Conservation (phyloP, 2,797 vertebrate species). For the Astyanax mexicanus region DNA sequence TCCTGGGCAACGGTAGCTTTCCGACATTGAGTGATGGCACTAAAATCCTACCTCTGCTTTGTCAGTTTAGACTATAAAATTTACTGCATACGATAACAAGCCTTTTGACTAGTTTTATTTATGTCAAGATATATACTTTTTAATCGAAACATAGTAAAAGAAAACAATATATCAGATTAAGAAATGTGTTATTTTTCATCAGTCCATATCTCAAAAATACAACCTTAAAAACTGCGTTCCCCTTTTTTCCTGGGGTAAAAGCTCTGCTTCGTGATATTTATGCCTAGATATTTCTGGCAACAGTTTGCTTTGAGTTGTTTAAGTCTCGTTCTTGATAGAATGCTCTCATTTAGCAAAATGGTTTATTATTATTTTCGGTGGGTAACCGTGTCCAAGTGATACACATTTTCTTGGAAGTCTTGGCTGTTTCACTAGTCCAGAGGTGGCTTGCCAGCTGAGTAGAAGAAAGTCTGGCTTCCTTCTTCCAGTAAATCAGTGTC, state of each 20-base stretch:
- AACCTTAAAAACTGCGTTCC: no score
- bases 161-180: no score
- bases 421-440: background rate
- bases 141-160: no score
- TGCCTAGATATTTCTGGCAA: no score
- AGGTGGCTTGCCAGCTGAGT: constrained; percentile 11
- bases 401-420: background rate
- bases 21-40: background rate
- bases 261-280: no score
- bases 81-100: no score
- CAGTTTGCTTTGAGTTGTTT: background rate
- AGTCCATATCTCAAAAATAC: no score
- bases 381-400: constrained; percentile 15
- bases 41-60: background rate
- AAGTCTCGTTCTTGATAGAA: background rate
- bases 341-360: background rate
- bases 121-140: no score
- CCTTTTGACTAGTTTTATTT: background rate
- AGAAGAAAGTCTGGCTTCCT: background rate
- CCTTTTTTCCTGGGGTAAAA: no score
- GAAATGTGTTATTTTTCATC: no score
- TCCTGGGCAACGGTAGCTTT: background rate
- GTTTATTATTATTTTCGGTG: background rate
- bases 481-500: background rate
- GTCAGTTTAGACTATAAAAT: no score